phyloP scores from a whole-genome alignment of 2,797 vertebrate genomes.

The Chrysocyon brachyurus region DNA sequence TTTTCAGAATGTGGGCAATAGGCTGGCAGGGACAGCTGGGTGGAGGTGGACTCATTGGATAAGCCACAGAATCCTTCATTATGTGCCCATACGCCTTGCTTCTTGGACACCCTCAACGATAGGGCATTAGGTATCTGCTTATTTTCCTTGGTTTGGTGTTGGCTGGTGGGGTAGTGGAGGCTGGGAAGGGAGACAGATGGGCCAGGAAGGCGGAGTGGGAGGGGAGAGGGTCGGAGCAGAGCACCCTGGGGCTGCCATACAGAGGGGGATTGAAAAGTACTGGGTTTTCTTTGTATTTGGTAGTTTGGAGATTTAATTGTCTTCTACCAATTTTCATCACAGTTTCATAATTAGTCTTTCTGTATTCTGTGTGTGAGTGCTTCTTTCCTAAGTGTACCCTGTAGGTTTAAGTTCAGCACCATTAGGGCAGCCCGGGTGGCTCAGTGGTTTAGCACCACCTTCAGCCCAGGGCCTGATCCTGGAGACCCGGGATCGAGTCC shows the following conservation, averaged over 20 bases:
- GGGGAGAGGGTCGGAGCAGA: not conserved
- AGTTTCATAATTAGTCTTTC: not conserved
- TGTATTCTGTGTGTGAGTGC: not conserved
- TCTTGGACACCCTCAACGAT: not conserved
- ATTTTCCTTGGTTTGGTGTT: not conserved
- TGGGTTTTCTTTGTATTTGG: not conserved
- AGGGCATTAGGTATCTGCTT: not conserved
- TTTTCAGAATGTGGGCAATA: not conserved
- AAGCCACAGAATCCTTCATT: slow-evolving; percentile 37
- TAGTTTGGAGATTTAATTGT: not conserved
- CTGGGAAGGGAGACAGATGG: not conserved
- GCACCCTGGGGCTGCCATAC: not conserved
- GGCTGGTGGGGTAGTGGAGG: not conserved
- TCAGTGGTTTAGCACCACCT: no score
- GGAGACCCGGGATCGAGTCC: no score
- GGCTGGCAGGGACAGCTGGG: slow-evolving; percentile 9
- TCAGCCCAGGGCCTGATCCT: no score
- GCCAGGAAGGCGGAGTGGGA: not conserved
- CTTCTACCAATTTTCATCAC: no score
- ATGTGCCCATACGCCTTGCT: not conserved
- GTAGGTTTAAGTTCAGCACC: not conserved
- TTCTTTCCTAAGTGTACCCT: not conserved
- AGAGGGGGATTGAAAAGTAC: not conserved
- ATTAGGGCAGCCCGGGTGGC: not conserved
- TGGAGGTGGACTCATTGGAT: not conserved